A percentile compares a stretch with the other conserved stretches of the same genome.
Evolutionary conservation across 1,140 invertebrate genomes (phyloP).

Genomic region (Diachasmimorpha longicaudata): DNA sequence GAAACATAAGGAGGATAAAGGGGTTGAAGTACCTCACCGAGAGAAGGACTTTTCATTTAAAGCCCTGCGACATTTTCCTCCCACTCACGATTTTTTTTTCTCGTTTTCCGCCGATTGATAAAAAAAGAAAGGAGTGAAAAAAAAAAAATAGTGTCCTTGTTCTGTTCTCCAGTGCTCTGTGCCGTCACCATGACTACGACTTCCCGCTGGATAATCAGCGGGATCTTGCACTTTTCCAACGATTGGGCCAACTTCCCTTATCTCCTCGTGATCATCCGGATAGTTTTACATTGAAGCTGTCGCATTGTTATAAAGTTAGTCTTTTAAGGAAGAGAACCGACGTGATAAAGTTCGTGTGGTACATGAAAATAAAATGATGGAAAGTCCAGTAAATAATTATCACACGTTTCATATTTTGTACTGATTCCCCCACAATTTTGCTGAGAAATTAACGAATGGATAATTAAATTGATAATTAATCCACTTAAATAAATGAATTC

Average conservation of each 20-base stretch:
- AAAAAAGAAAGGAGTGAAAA: slow-evolving; percentile 30
- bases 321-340: neutral
- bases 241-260: slow-evolving; percentile 31
- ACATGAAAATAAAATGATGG: too few species aligned
- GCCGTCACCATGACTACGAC: slow-evolving; percentile 45
- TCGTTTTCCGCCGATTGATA: neutral
- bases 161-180: slow-evolving; percentile 32
- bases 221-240: slow-evolving; percentile 20
- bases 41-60: slow-evolving; percentile 2
- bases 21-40: neutral
- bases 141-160: slow-evolving; percentile 8
- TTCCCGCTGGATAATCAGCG: slow-evolving; percentile 35
- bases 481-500: too few species aligned
- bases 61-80: neutral
- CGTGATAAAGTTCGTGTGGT: too few species aligned
- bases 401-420: too few species aligned
- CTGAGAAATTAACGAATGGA: too few species aligned
- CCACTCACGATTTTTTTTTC: slow-evolving; percentile 10
- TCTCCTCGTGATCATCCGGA: neutral
- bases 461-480: too few species aligned
- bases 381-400: too few species aligned
- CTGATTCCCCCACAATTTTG: too few species aligned
- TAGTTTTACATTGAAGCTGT: neutral
- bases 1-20: neutral
- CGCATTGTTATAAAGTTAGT: neutral